These are phyloP conservation scores for Sylvia borin DNA, from an alignment of 2,797 vertebrate genomes.

Conservation along the genomic window DNA sequence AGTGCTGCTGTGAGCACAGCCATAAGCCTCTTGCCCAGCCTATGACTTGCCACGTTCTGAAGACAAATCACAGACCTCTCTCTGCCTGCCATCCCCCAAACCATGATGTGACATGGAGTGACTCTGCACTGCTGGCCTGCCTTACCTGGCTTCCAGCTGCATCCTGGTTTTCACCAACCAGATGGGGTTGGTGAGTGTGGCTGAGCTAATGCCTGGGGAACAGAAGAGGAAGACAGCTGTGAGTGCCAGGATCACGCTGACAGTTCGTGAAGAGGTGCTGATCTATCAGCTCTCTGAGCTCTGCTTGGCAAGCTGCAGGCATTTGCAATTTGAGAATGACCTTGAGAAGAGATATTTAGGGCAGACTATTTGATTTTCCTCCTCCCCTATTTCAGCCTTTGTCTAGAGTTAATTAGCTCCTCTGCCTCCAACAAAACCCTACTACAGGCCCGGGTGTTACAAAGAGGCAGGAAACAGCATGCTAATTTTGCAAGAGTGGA, in stretches of 20 bases:
- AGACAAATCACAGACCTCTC: neutral
- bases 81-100: neutral
- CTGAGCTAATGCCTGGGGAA: conserved; percentile 45
- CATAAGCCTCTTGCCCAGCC: neutral
- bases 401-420: neutral
- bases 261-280: neutral
- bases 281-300: neutral
- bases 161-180: conserved; percentile 75
- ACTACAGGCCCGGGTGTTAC: neutral
- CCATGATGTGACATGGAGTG: rapidly evolving
- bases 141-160: conserved; percentile 71
- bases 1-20: neutral
- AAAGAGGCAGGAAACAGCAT: neutral
- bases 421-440: neutral
- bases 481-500: neutral
- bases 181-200: conserved; percentile 67
- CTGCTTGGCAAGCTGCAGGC: neutral
- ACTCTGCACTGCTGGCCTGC: neutral
- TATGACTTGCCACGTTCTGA: neutral
- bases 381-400: neutral
- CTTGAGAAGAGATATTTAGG: neutral
- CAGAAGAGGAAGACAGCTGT: neutral
- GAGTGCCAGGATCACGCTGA: neutral
- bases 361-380: neutral
- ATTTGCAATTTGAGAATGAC: neutral